These are phyloP conservation scores for Hymenopus coronatus DNA, from an alignment of 2,888 invertebrate genomes.

Conservation along the genomic window DNA sequence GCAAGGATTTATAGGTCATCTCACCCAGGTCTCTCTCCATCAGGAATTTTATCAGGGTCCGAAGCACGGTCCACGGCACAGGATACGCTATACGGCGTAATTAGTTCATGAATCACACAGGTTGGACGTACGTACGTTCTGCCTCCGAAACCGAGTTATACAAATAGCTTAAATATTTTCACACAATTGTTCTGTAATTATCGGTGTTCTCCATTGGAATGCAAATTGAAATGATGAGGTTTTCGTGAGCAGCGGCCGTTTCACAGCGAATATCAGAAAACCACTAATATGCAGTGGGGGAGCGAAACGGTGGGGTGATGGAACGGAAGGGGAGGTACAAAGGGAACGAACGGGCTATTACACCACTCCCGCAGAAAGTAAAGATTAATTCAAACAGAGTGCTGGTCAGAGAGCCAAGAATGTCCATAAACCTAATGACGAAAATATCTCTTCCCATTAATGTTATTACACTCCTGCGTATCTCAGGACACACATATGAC, in stretches of 20 bases:
- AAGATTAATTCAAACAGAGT: not conserved
- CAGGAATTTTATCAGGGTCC: not conserved
- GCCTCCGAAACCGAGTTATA: not conserved
- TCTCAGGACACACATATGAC: not conserved
- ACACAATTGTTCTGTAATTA: constrained; percentile 20
- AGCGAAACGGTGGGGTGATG: not conserved
- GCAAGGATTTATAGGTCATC: not conserved
- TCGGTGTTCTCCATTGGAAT: constrained; percentile 13
- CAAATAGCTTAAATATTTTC: constrained; percentile 21
- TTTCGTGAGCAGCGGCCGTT: not conserved
- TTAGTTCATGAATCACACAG: constrained; percentile 1
- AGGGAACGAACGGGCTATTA: not conserved
- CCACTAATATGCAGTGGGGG: not conserved
- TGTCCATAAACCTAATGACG: not conserved
- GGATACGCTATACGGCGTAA: not conserved
- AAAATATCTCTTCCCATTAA: not conserved
- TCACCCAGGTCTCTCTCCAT: not conserved
- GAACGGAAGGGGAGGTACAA: not conserved
- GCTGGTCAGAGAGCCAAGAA: not conserved
- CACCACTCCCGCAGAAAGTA: not conserved
- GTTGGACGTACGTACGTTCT: not conserved
- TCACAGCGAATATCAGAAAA: constrained; percentile 16
- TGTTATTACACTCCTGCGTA: not conserved
- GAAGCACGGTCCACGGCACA: not conserved
- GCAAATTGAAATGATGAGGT: constrained; percentile 20